Evolutionary conservation across 2,888 invertebrate species (phyloP).

Genomic region (Cataglyphis albicans): DNA sequence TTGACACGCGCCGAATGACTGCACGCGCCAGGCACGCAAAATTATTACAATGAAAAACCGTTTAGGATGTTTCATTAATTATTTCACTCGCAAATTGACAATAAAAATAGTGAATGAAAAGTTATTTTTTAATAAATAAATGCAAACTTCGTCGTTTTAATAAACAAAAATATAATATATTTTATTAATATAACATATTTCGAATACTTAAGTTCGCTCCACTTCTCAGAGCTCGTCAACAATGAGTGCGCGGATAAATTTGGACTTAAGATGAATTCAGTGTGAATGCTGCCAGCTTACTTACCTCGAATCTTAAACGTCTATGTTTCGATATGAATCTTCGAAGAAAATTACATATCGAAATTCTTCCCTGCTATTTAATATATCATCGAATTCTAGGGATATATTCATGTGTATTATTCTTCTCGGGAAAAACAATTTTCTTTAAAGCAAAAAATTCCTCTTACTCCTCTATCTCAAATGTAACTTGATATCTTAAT

Average conservation of each 20-base stretch:
- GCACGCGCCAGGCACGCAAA: not conserved
- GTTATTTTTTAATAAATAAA: not conserved
- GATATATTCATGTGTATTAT: not conserved
- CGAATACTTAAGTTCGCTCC: not conserved
- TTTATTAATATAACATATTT: not conserved
- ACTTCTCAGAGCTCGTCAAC: conserved; percentile 10
- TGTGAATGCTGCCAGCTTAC: not conserved
- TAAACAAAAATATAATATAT: not conserved
- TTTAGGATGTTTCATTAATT: not conserved
- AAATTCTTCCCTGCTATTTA: not conserved
- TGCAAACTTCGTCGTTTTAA: not conserved
- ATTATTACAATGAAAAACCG: not conserved
- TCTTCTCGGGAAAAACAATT: not conserved
- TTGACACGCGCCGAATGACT: conserved; percentile 8
- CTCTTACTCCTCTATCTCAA: not conserved
- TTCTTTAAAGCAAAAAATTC: not conserved
- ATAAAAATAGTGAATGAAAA: not conserved
- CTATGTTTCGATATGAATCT: not conserved
- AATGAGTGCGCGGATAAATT: conserved; percentile 41
- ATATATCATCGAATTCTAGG: not conserved
- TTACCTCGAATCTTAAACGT: not conserved
- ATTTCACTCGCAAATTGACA: not conserved
- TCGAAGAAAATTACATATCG: conserved; percentile 19
- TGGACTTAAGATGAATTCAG: conserved; percentile 42
- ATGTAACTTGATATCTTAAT: not conserved